These are phyloP conservation scores for Bombus balteatus DNA, from an alignment of 1,140 invertebrate genomes.

Conservation along the genomic window DNA sequence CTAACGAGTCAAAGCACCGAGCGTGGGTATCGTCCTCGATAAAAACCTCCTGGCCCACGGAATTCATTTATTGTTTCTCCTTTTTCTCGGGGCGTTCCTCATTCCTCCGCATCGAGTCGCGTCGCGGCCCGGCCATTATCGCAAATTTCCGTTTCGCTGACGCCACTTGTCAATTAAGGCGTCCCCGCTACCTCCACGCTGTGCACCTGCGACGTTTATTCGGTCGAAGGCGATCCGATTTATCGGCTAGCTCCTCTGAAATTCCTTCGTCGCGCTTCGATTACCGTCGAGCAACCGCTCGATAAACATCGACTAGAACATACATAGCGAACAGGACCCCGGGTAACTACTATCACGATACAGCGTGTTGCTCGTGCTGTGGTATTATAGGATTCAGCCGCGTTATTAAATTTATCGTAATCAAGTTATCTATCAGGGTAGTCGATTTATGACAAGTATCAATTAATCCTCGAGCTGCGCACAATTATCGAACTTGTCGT, in stretches of 20 bases:
- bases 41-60: slow-evolving; percentile 68
- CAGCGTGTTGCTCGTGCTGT: not conserved
- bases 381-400: not conserved
- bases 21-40: slow-evolving; percentile 72
- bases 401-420: slow-evolving; percentile 26
- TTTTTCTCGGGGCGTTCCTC: not conserved
- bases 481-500: slow-evolving; percentile 16
- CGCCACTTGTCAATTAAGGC: slow-evolving; percentile 74
- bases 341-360: not conserved
- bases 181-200: slow-evolving; percentile 33
- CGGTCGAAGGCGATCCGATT: slow-evolving; percentile 39
- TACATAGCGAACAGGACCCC: not conserved
- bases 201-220: slow-evolving; percentile 39
- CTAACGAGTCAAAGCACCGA: slow-evolving; percentile 77
- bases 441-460: slow-evolving; percentile 30
- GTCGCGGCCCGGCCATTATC: slow-evolving; percentile 61
- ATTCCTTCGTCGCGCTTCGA: not conserved
- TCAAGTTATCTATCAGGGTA: not conserved
- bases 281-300: not conserved
- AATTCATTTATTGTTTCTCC: slow-evolving; percentile 66
- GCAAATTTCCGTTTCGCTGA: slow-evolving; percentile 68
- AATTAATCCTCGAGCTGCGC: slow-evolving; percentile 6
- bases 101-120: not conserved
- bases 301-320: slow-evolving; percentile 1
- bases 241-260: slow-evolving; percentile 39